phyloP scores from a whole-genome alignment of 2,888 invertebrate species.

The Coremacera marginata region DNA sequence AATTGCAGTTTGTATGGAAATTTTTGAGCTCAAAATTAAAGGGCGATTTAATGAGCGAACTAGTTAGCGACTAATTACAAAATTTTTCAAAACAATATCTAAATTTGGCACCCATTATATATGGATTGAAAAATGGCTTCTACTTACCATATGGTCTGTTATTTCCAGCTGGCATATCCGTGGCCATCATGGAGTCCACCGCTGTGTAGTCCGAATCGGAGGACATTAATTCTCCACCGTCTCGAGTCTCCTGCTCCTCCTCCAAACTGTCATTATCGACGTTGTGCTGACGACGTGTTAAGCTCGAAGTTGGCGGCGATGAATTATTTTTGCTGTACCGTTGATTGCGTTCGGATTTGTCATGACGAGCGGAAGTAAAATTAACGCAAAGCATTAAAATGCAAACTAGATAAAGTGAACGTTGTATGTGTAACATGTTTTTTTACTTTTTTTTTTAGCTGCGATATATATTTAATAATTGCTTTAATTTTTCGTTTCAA shows the following conservation, averaged over 20 bases:
- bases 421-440: constrained; percentile 3
- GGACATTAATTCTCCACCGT: constrained; percentile 10
- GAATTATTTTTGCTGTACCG: constrained; percentile 33
- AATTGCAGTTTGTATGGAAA: too few species aligned
- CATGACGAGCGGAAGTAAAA: constrained; percentile 26
- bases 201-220: constrained; percentile 25
- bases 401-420: constrained; percentile 24
- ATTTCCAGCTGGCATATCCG: constrained; percentile 15
- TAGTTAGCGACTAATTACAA: too few species aligned
- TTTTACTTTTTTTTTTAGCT: background rate
- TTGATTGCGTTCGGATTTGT: constrained; percentile 28
- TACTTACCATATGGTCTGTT: constrained; percentile 32
- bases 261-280: constrained; percentile 1
- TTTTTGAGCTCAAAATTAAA: too few species aligned
- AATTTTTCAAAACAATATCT: too few species aligned
- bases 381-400: constrained; percentile 34
- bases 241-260: background rate
- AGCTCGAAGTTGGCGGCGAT: constrained; percentile 30
- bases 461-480: background rate
- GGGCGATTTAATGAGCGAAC: too few species aligned
- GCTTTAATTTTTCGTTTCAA: background rate
- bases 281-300: background rate
- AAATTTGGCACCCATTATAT: too few species aligned
- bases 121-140: background rate
- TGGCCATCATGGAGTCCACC: constrained; percentile 13